A percentile compares a stretch with the other conserved stretches of the same genome.
Evolutionary conservation across 2,797 vertebrate genomes (phyloP).

Genomic region (Phylloscopus collybita): DNA sequence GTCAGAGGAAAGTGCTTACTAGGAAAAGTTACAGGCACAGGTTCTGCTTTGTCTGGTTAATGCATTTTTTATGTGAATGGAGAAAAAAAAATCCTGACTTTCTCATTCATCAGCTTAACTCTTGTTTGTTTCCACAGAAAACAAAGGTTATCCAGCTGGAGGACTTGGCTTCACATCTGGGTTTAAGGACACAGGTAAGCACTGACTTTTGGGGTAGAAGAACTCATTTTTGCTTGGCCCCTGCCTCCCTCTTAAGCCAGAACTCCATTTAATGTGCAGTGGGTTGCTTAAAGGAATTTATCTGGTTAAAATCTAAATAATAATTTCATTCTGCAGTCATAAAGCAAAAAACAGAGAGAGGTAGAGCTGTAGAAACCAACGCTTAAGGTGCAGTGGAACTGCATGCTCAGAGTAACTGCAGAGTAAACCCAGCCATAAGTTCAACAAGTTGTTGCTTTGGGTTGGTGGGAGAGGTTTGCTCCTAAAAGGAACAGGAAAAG

Average conservation of each 20-base stretch:
- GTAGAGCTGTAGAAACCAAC: background rate
- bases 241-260: background rate
- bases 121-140: conserved; percentile 73
- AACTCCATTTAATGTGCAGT: background rate
- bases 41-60: background rate
- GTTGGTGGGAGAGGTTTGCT: background rate
- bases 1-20: background rate
- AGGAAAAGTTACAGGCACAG: background rate
- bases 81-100: background rate
- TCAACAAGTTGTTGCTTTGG: background rate
- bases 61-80: background rate
- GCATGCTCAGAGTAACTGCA: background rate
- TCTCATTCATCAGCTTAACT: background rate
- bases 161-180: conserved; percentile 92
- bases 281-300: background rate
- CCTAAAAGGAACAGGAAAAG: background rate
- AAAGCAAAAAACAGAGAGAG: background rate
- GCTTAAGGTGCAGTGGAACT: background rate
- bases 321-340: background rate
- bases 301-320: background rate
- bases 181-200: conserved; percentile 90
- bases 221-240: background rate
- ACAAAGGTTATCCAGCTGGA: conserved; percentile 94
- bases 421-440: background rate
- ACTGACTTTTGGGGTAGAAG: background rate